Base-by-base conservation (phyloP, 2,888 invertebrate genomes). In the Synanthedon vespiformis region DNA sequence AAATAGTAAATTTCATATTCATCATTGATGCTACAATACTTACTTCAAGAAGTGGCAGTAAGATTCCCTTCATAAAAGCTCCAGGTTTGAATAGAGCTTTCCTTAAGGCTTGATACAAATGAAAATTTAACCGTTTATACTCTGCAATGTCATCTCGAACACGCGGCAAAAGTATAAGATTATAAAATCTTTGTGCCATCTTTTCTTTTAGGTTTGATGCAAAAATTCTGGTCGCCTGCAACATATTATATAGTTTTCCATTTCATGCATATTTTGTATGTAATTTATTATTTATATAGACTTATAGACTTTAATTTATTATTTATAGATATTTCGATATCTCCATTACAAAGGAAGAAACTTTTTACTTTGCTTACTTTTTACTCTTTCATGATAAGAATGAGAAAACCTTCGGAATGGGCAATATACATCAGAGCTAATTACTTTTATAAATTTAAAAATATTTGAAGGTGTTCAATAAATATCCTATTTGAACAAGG, bases 41-140 rank as follows among this genome's bases (percentile, higher is more conserved):
- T 68, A 88, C 88, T 74, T 92, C 93, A 41, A 94, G 77, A 48
- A 94, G 77, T 0, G 94, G 94, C 54, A 94, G 69, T 50, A 94
- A 76, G 60, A 94, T 89, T 48, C 93, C 99, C 87, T 99, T 99
- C 95, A 99, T 98, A 68, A 99, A 99, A 48, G 96, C 99, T 18
- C 95, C 97, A 48, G 99, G 98, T 75, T 99, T 99, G 78, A 95
- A 99, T 1, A 99, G 88, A 1, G 99, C 91, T 80, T 98, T 98
- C 57, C 93, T 90, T 50, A 99, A 74, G 0, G 99, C 97, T 69
- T 97, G 96, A 77, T 98, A 99, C 34, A 99, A 87, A 80, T 99
- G 99, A 74, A 96, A 96, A 81, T 99, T 99, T 2, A 99, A 87
- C 69, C 95, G 91, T 78, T 98, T 98, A 74, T 94, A 99, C 80